Evolutionary conservation across 2,888 invertebrate species (phyloP).

Genomic region (Apamea epomidion): DNA sequence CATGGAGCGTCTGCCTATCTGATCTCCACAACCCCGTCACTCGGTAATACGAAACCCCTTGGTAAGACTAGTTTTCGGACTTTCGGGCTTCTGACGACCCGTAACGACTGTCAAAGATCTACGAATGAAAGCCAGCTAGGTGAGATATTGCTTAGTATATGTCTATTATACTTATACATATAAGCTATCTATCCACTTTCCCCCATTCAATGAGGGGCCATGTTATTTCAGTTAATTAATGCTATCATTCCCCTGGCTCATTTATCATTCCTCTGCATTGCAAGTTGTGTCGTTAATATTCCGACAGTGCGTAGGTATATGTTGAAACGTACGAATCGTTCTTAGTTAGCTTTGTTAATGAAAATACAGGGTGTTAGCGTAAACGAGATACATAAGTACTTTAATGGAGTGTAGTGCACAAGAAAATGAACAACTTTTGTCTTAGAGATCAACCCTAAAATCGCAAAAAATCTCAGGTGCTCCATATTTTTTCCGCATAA

Average conservation of each 20-base stretch:
- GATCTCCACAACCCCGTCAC: too few relatives aligned
- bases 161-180: background rate
- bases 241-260: constrained; percentile 45
- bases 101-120: too few relatives aligned
- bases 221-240: constrained; percentile 57
- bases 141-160: background rate
- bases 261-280: constrained; percentile 56
- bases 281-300: constrained; percentile 67
- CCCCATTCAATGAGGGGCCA: constrained; percentile 35
- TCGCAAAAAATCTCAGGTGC: background rate
- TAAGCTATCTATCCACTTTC: background rate
- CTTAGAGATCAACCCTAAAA: background rate
- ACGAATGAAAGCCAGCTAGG: too few relatives aligned
- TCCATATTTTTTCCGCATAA: too few relatives aligned
- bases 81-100: too few relatives aligned
- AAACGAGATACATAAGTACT: background rate
- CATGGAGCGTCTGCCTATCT: too few relatives aligned
- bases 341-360: constrained; percentile 5
- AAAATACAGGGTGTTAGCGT: background rate
- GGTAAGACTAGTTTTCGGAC: too few relatives aligned
- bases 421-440: background rate
- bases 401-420: background rate
- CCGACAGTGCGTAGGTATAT: constrained; percentile 29
- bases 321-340: background rate
- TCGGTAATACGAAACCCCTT: too few relatives aligned